phyloP scores from a whole-genome alignment of 2,113 vertebrate species.

The Gallinago undulata region DNA sequence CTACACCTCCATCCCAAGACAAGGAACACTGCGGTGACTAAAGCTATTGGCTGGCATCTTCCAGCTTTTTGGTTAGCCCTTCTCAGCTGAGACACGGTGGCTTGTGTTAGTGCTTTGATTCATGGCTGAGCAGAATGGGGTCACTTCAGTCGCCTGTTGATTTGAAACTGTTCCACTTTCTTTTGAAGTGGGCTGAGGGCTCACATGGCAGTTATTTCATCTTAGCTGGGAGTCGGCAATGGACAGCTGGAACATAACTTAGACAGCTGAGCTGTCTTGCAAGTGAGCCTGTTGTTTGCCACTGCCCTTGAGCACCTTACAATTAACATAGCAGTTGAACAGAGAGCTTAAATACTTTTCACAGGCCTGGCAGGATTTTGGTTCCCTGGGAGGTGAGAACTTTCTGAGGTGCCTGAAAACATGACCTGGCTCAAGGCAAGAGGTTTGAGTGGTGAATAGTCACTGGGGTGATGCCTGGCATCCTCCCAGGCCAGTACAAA shows the following conservation, averaged over 20 bases:
- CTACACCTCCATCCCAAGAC: neutral
- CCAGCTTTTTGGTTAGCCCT: neutral
- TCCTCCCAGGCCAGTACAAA: neutral
- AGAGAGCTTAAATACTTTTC: neutral
- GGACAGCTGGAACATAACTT: neutral
- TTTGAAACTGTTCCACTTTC: neutral
- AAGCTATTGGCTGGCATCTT: neutral
- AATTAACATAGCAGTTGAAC: neutral
- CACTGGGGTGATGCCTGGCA: neutral
- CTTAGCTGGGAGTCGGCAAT: neutral
- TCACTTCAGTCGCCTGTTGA: neutral
- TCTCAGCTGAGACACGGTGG: neutral
- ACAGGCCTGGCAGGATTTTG: neutral
- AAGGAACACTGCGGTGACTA: neutral
- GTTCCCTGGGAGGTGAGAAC: neutral
- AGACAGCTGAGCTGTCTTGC: neutral
- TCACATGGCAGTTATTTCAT: neutral
- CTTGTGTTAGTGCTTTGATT: accelerated
- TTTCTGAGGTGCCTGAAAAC: neutral
- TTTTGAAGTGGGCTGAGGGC: neutral
- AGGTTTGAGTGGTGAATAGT: neutral
- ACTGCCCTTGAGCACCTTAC: neutral
- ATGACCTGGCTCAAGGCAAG: neutral
- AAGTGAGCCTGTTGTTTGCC: neutral
- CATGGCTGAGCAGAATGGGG: neutral